Base-by-base conservation (phyloP, 2,797 vertebrate species). In the Heliangelus exortis region DNA sequence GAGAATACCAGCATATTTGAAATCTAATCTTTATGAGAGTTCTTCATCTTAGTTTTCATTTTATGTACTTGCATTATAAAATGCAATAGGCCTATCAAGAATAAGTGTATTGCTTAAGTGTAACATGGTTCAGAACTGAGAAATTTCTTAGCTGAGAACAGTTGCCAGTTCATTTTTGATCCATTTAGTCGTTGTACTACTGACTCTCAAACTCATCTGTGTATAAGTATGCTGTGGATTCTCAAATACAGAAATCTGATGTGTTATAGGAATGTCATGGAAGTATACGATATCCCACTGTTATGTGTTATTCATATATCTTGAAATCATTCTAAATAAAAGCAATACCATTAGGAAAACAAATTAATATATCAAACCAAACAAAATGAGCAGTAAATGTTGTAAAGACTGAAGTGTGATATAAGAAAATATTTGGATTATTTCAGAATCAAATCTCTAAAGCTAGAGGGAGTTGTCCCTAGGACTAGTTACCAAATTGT, bases 381-480 rank as follows among this genome's bases (percentile, higher is more conserved):
- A 67, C 48, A 62, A 36, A 51, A 58, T 0, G 0, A 74, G 15
- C 36, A 59, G 6, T 4, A 17, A 57, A 36, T 4, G 1, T 43
- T 59, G 23, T 33, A 81, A 87, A 90, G 28, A 36, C 17, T 48
- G 16, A 80, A 69, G 4, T 53, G 3, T 48, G 20, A 48, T 8
- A 50, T 71, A 67, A 78, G 0, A 86, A 90, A 87, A n/a, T 25
- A 12, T 23, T 36, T 93, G 1, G 3, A 29, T 71, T 74, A 58
- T 84, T 87, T 82, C 9, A 57, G 29, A 58, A 53, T 50, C 20
- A 63, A 65, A 74, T 31, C 3, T 45, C 1, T 51, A 59, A 83
- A 66, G 3, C 7, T 74, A 43, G 14, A 26, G 43, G 7, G 33
- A 86, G 23, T n/a, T 55, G 4, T 77, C 39, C 41, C 53, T 67